Base-by-base conservation (phyloP, 2,888 invertebrate species). In the Drosophila engyochracea region DNA sequence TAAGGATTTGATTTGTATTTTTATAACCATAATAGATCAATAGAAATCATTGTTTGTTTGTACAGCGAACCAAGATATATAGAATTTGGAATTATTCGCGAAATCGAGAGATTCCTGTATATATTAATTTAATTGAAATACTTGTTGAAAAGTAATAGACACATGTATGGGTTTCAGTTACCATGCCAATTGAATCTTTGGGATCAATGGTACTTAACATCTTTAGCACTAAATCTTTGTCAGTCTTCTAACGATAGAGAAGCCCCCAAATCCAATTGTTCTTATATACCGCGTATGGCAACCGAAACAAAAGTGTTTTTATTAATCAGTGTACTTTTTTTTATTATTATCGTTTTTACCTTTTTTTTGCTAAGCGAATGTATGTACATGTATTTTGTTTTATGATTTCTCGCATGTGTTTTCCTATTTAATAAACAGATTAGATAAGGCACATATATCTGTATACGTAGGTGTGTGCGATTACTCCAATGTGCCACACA, bases 391-490 rank as follows among this genome's bases (percentile, higher is more conserved):
- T 63, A 64, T 78, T 70, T 79, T 61, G 69, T 82, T 82, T 87
- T 87, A 89, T 83, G 82, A 70, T 83, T 86, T 73, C 71, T 65
- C 81, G 78, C 74, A 70, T 86, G 78, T 69, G 83, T 79, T 76
- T 85, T 85, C 57, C 66, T 81, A 85, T 85, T 89, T 82, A 87
- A 75, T 89, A 81, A 87, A 77, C 75, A 77, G 87, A 87, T 87
- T 82, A 87, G 87, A 87, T 87, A 89, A 87, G 88, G 70, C 76
- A 70, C 37, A 44, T 28, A 7, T 16, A n/a, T 65, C 10, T 35
- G 28, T 64, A 10, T 54, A 22, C 44, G 39, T 63, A 51, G 39
- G 59, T 55, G 55, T 71, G 53, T 51, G 65, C 65, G 72, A 73
- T 71, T 64, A 60, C 60, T 65, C 44, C 31, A 57, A 41, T 60